Conservation (phyloP, 2,888 invertebrate genomes). For the Dolomedes plantarius region DNA sequence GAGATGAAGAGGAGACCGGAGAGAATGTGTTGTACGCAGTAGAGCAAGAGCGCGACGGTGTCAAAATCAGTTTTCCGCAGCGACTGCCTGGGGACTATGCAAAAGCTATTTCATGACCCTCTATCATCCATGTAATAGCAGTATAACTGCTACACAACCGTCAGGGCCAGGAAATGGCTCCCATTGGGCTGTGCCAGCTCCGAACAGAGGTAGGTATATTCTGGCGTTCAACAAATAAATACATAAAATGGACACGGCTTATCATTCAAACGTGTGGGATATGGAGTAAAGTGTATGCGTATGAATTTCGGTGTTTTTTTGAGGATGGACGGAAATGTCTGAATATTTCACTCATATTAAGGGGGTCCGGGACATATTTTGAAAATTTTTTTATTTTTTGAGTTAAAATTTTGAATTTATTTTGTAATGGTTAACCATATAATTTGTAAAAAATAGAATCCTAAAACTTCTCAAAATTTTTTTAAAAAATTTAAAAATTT, state of each 20-base stretch:
- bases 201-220: slow-evolving; percentile 43
- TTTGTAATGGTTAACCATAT: no score
- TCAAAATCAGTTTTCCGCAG: slow-evolving; percentile 59
- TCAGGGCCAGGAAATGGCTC: slow-evolving; percentile 34
- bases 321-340: no score
- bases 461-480: no score
- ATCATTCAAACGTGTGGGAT: no score
- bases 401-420: no score
- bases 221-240: slow-evolving; percentile 45
- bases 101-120: slow-evolving; percentile 60
- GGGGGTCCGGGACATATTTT: no score
- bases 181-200: slow-evolving; percentile 27
- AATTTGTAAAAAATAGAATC: no score
- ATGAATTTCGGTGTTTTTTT: no score
- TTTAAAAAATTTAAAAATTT: no score
- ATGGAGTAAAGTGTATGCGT: no score
- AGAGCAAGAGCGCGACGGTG: not conserved
- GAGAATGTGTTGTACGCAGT: not conserved
- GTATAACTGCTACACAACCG: slow-evolving; percentile 69
- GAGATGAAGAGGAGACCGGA: slow-evolving; percentile 13
- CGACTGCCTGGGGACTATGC: not conserved
- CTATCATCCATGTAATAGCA: slow-evolving; percentile 69
- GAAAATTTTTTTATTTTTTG: no score
- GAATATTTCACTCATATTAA: no score
- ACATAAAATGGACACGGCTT: slow-evolving; percentile 43